Conservation (phyloP, 2,797 vertebrate genomes). For the Ispidina picta region DNA sequence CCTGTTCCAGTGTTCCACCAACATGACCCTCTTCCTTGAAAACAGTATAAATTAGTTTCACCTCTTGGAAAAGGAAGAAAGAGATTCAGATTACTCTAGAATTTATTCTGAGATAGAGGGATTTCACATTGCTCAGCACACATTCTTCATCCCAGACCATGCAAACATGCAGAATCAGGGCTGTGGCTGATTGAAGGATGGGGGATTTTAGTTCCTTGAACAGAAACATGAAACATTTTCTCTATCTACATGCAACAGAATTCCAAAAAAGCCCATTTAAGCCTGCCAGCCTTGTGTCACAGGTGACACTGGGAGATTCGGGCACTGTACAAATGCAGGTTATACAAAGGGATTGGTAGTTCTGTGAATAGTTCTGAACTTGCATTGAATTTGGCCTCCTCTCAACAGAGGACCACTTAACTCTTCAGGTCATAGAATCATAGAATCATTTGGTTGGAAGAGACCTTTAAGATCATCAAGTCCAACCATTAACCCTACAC, state of each 20-base stretch:
- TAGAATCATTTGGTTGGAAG: too few relatives aligned
- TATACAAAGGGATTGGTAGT: neutral
- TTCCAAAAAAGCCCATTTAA: neutral
- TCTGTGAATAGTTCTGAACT: neutral
- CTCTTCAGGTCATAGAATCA: neutral
- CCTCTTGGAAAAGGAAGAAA: neutral
- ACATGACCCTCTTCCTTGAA: fast-evolving
- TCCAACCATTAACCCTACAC: too few relatives aligned
- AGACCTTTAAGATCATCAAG: too few relatives aligned
- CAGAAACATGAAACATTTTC: neutral
- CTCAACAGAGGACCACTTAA: neutral
- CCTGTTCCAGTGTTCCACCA: neutral
- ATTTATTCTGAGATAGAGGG: neutral
- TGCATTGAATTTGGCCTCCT: neutral
- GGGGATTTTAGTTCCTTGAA: neutral
- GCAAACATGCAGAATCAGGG: neutral
- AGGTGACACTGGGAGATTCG: neutral
- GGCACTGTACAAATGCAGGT: fast-evolving
- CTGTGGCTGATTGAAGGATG: neutral
- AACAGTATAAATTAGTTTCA: neutral
- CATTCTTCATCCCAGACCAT: neutral
- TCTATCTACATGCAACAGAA: neutral
- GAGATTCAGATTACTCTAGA: neutral
- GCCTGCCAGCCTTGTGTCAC: neutral
- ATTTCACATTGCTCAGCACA: neutral